Percentiles rank a stretch among this genome's conserved stretches.
Conservation (phyloP, 53 echinoderm and acorn worm species). For the Temnopleurus reevesii region DNA sequence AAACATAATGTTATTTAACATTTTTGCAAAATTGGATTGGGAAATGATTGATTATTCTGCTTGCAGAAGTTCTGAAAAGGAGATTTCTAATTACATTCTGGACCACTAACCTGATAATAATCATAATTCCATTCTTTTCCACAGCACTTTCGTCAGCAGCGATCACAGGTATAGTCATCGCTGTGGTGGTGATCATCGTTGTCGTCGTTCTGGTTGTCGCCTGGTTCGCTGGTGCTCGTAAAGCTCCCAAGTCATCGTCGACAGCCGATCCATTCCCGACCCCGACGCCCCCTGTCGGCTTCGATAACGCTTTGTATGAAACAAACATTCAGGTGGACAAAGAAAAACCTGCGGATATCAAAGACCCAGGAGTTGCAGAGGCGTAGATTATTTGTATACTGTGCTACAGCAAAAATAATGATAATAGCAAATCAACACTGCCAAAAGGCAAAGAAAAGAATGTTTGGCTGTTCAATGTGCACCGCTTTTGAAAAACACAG, state of each 20-base stretch:
- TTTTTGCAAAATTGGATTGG: too few relatives aligned
- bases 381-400: background rate
- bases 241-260: slow-evolving; percentile 42
- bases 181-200: slow-evolving; percentile 29
- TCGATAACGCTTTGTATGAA: slow-evolving; percentile 53
- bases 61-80: too few relatives aligned
- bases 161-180: slow-evolving; percentile 74
- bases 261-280: slow-evolving; percentile 31
- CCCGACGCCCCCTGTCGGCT: slow-evolving; percentile 30
- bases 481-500: background rate
- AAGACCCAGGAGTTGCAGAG: slow-evolving; percentile 39
- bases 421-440: too few relatives aligned
- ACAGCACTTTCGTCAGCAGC: slow-evolving; percentile 57
- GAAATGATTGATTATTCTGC: too few relatives aligned
- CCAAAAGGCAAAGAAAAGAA: too few relatives aligned
- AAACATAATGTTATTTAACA: too few relatives aligned
- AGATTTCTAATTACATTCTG: too few relatives aligned
- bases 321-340: slow-evolving; percentile 38
- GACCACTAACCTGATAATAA: too few relatives aligned
- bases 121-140: background rate
- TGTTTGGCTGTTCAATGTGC: too few relatives aligned
- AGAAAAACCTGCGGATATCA: slow-evolving; percentile 13
- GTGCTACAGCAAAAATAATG: too few relatives aligned
- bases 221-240: slow-evolving; percentile 45
- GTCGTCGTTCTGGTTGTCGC: slow-evolving; percentile 52